Evolutionary conservation across 2,797 vertebrate genomes (phyloP), one percentile per base, ranked within the genome.

Genomic region (Aeoliscus strigatus): DNA sequence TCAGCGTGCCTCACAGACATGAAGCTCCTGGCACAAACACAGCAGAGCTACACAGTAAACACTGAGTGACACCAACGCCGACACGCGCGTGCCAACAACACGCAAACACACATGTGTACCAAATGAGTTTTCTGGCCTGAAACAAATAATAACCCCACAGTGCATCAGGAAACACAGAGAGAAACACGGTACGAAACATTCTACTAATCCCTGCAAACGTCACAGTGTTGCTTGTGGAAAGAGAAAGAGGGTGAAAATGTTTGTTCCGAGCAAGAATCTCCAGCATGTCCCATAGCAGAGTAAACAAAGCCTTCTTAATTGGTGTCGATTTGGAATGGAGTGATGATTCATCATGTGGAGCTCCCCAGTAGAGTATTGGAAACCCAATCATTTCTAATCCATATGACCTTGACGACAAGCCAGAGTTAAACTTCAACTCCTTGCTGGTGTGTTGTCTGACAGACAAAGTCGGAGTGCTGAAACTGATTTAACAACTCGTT

Each of bases 351-450:
- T 86, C 84, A 85, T 77, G 77, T 74, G 73, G 70, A 78, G 77
- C 78, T 80, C 75, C 75, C 72, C 61, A 66, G 70, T 60, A 70
- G 77, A 79, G 65, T 80, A 85, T 85, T 77, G 82, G 82, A 81
- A 85, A 80, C 73, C 60, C 75, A 84, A 85, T 86, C 79, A 84
- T 84, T 82, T 77, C 71, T 82, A 85, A 86, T 86, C 82, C 80
- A 82, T 85, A 73, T 84, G 82, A 86, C 84, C 84, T 86, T 85
- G 84, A 86, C 75, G 32, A 57, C 60, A 53, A 57, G 63, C 72
- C 77, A 77, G 48, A 60, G 64, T 56, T 8, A 62, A 67, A 62
- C 63, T 58, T 42, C 31, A 55, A 60, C 73, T 69, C 64, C 65
- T 72, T 56, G 46, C 14, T 23, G 39, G 12, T 1, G 46, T 45